Evolutionary conservation across 2,888 invertebrate genomes (phyloP), one percentile per base, ranked within the genome.

Genomic region (Oligia strigilis): DNA sequence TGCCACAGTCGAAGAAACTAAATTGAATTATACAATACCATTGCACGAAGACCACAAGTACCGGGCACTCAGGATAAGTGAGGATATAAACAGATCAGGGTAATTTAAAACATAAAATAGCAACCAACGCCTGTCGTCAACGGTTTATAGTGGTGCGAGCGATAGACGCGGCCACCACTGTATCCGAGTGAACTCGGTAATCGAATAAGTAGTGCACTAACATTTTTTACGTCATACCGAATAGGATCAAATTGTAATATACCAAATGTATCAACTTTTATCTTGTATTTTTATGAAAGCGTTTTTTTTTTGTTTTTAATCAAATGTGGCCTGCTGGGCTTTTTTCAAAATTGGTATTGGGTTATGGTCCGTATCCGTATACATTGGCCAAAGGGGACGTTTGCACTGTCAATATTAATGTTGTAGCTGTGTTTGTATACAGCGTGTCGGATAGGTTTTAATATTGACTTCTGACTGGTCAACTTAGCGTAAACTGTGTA

Each of bases 161-260:
- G 43, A 88, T 87, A 88, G 88, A 89, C 83, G 73, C 75, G 72
- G 49, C 82, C 76, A 72, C 79, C 80, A 52, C 81, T 82, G 78
- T 80, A 80, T 80, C 70, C 81, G 36, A 81, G 77, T 79, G 75
- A 82, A 78, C 71, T 84, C 76, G 52, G 86, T 87, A 87, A 91
- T 91, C 88, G 82, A 90, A 87, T 89, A 82, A 40, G 78, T 77
- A 85, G 81, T 86, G 85, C 85, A 83, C 85, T 85, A 83, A 81
- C 78, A 73, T 87, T 88, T 91, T 87, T 88, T 85, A 82, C 79
- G 80, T 74, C 82, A 72, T 72, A 65, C 81, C 75, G 85, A 80
- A 86, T 86, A 75, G 77, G 82, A 83, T 82, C 79, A 80, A 86
- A 84, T 60, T 60, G 58, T 60, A 58, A 58, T 83, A 79, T 78